Conservation (phyloP, 2,797 vertebrate species). For the Ambastaia sidthimunki region DNA sequence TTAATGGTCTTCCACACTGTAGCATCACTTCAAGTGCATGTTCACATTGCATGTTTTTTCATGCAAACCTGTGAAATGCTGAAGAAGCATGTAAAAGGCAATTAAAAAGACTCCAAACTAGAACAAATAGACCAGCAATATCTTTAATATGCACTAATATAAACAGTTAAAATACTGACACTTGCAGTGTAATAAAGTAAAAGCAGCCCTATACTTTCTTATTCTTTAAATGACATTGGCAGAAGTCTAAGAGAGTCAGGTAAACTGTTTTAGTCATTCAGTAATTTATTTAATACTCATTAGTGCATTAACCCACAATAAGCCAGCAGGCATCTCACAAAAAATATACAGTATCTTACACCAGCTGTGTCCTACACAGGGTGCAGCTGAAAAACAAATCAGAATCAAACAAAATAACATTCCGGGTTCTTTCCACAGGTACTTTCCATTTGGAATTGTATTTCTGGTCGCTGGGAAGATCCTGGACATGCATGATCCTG, state of each 20-base stretch:
- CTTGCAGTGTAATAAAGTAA: not conserved
- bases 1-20: too few species aligned
- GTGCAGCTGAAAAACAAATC: not conserved
- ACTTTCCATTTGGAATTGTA: slow-evolving; percentile 89
- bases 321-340: not conserved
- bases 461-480: slow-evolving; percentile 91
- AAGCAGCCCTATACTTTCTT: not conserved
- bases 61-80: not conserved
- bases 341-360: not conserved
- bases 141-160: slow-evolving; percentile 6
- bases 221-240: slow-evolving; percentile 5
- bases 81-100: not conserved
- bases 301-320: not conserved
- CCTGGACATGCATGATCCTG: slow-evolving; percentile 88
- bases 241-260: not conserved
- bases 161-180: too few species aligned
- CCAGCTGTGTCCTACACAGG: not conserved
- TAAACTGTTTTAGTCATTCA: slow-evolving; percentile 21
- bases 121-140: not conserved
- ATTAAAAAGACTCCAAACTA: not conserved
- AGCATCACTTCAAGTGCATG: too few species aligned
- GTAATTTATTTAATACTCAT: not conserved
- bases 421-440: slow-evolving; percentile 71
- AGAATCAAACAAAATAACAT: not conserved
- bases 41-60: too few species aligned